A percentile compares a stretch with the other conserved stretches of the same genome.
Conservation (phyloP, 2,113 vertebrate species). For the Silurus glanis region DNA sequence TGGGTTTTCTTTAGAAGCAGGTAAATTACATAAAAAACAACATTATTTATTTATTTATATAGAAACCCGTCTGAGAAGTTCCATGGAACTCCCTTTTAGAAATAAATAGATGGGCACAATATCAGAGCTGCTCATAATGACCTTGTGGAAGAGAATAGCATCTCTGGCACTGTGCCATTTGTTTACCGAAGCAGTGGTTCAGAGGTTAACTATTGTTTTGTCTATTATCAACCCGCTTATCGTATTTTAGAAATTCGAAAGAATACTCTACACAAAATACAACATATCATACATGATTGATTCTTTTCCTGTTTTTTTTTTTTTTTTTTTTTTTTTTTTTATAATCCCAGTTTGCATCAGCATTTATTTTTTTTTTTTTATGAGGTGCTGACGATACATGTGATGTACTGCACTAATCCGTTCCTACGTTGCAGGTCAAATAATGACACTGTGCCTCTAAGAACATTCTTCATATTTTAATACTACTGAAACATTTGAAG, state of each 20-base stretch:
- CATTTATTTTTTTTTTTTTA: not conserved
- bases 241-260: constrained; percentile 11
- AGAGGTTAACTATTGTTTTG: constrained; percentile 14
- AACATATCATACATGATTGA: not conserved
- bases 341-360: not conserved
- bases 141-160: not conserved
- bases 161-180: not conserved
- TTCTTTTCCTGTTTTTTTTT: constrained; percentile 7
- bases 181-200: not conserved
- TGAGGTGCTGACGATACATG: too few relatives aligned
- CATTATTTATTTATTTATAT: not conserved
- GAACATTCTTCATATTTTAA: too few relatives aligned
- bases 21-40: not conserved
- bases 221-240: constrained; percentile 3
- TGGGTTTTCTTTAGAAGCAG: not conserved
- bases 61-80: not conserved
- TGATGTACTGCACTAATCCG: too few relatives aligned
- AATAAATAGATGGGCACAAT: not conserved
- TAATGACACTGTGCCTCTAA: too few relatives aligned
- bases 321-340: too few relatives aligned
- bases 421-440: too few relatives aligned
- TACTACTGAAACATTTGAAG: too few relatives aligned
- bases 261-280: not conserved
- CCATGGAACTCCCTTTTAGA: not conserved
- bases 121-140: not conserved